Evolutionary conservation across 1,140 invertebrate genomes (phyloP).

Genomic region (Muscidifurax raptorellus): DNA sequence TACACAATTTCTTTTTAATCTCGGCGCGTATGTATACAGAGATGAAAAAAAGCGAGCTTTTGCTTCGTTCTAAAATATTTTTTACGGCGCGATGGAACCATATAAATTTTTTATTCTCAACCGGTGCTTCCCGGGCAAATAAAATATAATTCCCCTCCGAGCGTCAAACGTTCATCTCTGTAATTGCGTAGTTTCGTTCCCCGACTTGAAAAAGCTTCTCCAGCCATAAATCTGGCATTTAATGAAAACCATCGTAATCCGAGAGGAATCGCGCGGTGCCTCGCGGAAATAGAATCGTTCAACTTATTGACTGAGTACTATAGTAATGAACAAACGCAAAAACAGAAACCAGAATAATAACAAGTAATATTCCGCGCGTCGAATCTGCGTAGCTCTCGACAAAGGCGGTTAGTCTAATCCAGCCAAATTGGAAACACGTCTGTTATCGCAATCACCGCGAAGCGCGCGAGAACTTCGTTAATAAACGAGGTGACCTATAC

Average conservation of each 20-base stretch:
- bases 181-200: not conserved
- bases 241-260: not conserved
- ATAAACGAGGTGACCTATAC: slow-evolving; percentile 44
- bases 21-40: too few relatives aligned
- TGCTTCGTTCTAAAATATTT: too few relatives aligned
- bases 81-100: too few relatives aligned
- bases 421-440: slow-evolving; percentile 36
- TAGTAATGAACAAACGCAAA: too few relatives aligned
- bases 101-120: too few relatives aligned
- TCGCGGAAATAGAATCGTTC: too few relatives aligned
- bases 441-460: slow-evolving; percentile 39
- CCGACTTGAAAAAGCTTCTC: not conserved
- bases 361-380: too few relatives aligned
- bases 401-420: slow-evolving; percentile 23
- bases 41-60: too few relatives aligned
- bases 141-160: not conserved
- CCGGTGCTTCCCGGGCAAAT: too few relatives aligned
- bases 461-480: slow-evolving; percentile 32
- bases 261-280: not conserved
- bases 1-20: too few relatives aligned
- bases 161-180: not conserved
- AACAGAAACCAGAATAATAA: too few relatives aligned
- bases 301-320: too few relatives aligned
- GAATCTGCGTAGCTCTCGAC: not conserved
- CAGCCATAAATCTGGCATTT: not conserved